phyloP scores from a whole-genome alignment of 1,140 invertebrate species.

The Camponotus pennsylvanicus region DNA sequence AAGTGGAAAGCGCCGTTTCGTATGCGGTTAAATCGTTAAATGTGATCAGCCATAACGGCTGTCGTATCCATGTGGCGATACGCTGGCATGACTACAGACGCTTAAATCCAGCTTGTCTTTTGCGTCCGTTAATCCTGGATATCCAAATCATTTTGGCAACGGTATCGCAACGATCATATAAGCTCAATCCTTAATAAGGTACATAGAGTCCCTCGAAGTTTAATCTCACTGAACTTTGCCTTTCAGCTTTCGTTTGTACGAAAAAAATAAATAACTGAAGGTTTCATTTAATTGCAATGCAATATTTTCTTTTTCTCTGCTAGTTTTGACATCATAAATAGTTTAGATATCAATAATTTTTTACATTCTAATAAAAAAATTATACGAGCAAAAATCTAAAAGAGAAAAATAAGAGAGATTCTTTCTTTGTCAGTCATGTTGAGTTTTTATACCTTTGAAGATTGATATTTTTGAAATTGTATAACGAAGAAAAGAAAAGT shows the following conservation, averaged over 20 bases:
- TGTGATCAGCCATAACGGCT: slow-evolving; percentile 44
- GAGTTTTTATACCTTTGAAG: too few relatives aligned
- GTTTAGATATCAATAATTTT: not conserved
- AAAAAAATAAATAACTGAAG: not conserved
- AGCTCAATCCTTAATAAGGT: not conserved
- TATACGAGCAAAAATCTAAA: too few relatives aligned
- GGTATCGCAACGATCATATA: not conserved
- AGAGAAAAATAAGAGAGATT: too few relatives aligned
- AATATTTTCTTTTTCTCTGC: not conserved
- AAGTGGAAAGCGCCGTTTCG: slow-evolving; percentile 44
- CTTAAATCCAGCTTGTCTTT: not conserved
- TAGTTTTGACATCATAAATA: not conserved
- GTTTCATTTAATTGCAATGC: not conserved
- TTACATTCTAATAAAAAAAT: too few relatives aligned
- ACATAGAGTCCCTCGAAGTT: not conserved
- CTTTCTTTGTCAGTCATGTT: too few relatives aligned
- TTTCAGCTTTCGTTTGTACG: not conserved
- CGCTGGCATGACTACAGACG: not conserved
- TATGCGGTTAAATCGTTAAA: slow-evolving; percentile 7
- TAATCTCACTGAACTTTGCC: not conserved
- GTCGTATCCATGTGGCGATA: not conserved
- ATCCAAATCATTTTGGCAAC: slow-evolving; percentile 2
- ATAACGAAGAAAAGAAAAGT: too few relatives aligned
- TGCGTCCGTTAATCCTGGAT: not conserved
- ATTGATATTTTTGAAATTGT: too few relatives aligned